Evolutionary conservation across 2,888 invertebrate genomes (phyloP).

Genomic region (Microctonus hyperodae): DNA sequence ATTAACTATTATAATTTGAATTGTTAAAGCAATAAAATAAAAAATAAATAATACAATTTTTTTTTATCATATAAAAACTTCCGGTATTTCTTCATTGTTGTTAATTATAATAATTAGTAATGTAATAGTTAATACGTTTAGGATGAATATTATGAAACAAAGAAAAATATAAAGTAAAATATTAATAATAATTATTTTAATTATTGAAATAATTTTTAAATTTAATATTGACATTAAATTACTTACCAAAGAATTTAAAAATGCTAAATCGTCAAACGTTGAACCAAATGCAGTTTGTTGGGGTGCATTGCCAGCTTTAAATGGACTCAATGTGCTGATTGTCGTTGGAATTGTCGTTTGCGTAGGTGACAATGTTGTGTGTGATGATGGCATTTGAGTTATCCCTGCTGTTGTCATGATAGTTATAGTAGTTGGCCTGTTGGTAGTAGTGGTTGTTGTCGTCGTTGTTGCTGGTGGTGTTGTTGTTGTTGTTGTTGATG

Average conservation of each 20-base stretch:
- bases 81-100: too few species aligned
- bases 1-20: constrained; percentile 8
- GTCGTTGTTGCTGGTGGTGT: constrained; percentile 42
- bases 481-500: constrained; percentile 38
- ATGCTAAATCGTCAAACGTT: constrained; percentile 67
- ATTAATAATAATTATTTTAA: too few species aligned
- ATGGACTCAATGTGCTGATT: constrained; percentile 22
- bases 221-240: not conserved
- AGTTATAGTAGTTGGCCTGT: constrained; percentile 35
- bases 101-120: too few species aligned
- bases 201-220: too few species aligned
- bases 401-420: constrained; percentile 29
- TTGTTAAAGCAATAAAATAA: not conserved
- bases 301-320: constrained; percentile 37
- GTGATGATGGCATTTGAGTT: constrained; percentile 34
- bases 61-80: too few species aligned
- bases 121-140: too few species aligned
- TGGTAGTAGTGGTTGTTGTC: constrained; percentile 34
- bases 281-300: constrained; percentile 56
- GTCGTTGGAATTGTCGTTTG: constrained; percentile 27
- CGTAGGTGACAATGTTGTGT: constrained; percentile 40
- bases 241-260: constrained; percentile 69
- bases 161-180: too few species aligned
- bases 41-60: constrained; percentile 7
- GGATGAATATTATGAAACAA: too few species aligned